Conservation (phyloP, 1,140 invertebrate genomes). For the Drosophila sproati region DNA sequence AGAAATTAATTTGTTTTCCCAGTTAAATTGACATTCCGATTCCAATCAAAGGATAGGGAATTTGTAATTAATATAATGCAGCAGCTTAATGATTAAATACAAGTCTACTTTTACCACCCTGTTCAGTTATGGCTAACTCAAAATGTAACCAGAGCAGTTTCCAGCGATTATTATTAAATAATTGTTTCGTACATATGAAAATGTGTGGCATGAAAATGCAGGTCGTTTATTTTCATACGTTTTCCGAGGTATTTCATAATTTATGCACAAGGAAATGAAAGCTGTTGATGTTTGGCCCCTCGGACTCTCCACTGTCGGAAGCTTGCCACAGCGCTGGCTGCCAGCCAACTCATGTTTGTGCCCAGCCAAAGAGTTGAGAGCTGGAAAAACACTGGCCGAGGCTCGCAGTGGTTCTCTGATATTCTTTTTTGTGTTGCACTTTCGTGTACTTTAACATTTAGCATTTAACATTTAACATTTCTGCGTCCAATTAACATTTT, state of each 20-base stretch:
- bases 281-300: constrained; percentile 37
- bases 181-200: too few relatives aligned
- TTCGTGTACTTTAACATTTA: constrained; percentile 68
- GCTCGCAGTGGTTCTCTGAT: not conserved
- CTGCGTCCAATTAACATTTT: constrained; percentile 77
- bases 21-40: constrained; percentile 23
- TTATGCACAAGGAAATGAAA: constrained; percentile 70
- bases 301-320: constrained; percentile 28
- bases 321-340: constrained; percentile 34
- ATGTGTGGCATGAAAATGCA: constrained; percentile 32
- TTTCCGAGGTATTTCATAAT: constrained; percentile 66
- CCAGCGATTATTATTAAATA: too few relatives aligned
- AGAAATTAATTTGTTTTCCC: constrained; percentile 28
- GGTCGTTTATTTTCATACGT: constrained; percentile 57
- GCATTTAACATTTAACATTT: not conserved
- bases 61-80: constrained; percentile 19
- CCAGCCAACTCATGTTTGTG: constrained; percentile 63
- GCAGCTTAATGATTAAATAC: not conserved
- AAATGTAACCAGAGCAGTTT: too few relatives aligned
- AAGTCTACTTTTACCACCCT: too few relatives aligned
- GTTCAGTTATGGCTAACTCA: too few relatives aligned
- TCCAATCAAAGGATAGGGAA: constrained; percentile 3
- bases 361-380: constrained; percentile 11
- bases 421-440: constrained; percentile 21
- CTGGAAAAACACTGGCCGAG: too few relatives aligned